Evolutionary conservation across 1,140 invertebrate species (phyloP).

Genomic region (Aleiodes sp.): DNA sequence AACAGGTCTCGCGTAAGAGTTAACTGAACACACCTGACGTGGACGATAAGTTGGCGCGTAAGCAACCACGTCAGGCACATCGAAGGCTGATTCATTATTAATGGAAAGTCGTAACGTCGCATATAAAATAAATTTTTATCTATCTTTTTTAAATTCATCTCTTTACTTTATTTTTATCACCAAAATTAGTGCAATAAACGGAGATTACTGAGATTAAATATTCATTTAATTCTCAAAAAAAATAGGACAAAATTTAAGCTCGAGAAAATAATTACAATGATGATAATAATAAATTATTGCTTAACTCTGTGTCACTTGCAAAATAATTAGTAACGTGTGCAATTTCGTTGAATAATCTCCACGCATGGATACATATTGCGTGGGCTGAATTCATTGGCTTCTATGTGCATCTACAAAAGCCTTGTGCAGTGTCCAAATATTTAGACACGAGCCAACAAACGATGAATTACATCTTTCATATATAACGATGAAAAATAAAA

Average conservation of each 20-base stretch:
- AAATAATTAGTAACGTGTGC: not conserved
- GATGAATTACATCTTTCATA: slow-evolving; percentile 1
- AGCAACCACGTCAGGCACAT: slow-evolving; percentile 46
- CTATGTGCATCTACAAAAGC: not conserved
- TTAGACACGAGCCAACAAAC: not conserved
- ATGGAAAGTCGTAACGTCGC: slow-evolving; percentile 22
- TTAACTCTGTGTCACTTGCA: not conserved
- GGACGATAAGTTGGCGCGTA: slow-evolving; percentile 36
- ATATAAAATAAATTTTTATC: not conserved
- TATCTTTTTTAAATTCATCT: not conserved
- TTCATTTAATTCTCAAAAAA: not conserved
- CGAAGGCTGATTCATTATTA: slow-evolving; percentile 45
- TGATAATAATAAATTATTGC: not conserved
- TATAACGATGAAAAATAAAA: not conserved
- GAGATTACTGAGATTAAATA: not conserved
- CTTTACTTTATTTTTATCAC: not conserved
- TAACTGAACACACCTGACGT: slow-evolving; percentile 37
- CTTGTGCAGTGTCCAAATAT: slow-evolving; percentile 12
- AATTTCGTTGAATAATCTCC: not conserved
- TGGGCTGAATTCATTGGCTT: not conserved
- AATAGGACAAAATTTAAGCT: not conserved
- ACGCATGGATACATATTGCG: not conserved
- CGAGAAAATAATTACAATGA: not conserved
- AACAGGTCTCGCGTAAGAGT: not conserved
- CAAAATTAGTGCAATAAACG: not conserved